Conservation (phyloP, 2,113 vertebrate genomes). For the Ascaphus truei region DNA sequence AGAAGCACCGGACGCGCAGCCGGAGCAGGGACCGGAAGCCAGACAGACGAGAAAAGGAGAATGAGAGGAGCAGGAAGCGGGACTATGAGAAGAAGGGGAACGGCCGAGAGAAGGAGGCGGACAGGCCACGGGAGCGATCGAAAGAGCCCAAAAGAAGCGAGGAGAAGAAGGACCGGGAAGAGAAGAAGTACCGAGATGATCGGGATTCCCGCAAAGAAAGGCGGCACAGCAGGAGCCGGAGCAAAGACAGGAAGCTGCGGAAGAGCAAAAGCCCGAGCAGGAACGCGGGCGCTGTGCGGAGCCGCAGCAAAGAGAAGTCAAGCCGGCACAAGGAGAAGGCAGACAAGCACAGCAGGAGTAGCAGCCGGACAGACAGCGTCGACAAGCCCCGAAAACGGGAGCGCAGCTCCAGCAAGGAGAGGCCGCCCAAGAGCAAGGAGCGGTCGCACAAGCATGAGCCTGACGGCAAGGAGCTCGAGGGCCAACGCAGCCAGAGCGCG, state of each 20-base stretch:
- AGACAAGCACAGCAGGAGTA: conserved; percentile 66
- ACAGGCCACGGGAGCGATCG: conserved; percentile 69
- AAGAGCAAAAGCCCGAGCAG: conserved; percentile 71
- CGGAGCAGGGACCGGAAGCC: conserved; percentile 72
- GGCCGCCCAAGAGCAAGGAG: conserved; percentile 77
- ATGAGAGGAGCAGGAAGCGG: conserved; percentile 76
- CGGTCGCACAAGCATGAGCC: conserved; percentile 73
- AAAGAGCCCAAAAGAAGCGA: conserved; percentile 78
- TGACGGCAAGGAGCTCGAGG: conserved; percentile 77
- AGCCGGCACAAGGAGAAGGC: conserved; percentile 72
- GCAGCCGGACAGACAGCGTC: conserved; percentile 70
- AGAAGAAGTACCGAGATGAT: conserved; percentile 78
- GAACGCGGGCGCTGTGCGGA: conserved; percentile 68
- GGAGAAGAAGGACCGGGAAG: conserved; percentile 74
- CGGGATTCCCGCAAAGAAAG: conserved; percentile 72
- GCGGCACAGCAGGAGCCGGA: conserved; percentile 75
- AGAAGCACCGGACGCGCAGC: conserved; percentile 71
- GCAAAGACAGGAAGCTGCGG: conserved; percentile 72
- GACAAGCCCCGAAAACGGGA: conserved; percentile 84
- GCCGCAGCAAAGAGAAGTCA: conserved; percentile 79
- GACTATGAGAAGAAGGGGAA: conserved; percentile 82
- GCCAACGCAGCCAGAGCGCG: conserved; percentile 73
- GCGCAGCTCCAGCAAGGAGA: conserved; percentile 72
- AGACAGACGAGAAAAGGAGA: conserved; percentile 78
- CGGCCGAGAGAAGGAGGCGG: conserved; percentile 77